A percentile compares a stretch with the other conserved stretches of the same genome.
phyloP scores from a whole-genome alignment of 2,888 invertebrate species.

The Leptinotarsa haldemani region DNA sequence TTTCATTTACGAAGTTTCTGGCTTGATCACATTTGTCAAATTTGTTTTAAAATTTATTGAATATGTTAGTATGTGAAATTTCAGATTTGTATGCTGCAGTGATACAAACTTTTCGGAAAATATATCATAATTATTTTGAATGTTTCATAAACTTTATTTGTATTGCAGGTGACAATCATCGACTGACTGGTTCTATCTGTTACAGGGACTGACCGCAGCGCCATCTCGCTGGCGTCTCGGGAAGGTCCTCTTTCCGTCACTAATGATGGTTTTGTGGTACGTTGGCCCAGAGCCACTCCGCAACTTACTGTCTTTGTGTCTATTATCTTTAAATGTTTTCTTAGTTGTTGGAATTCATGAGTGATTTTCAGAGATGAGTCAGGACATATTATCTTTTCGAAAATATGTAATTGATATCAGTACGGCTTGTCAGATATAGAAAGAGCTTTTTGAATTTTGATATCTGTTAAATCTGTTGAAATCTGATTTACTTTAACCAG shows the following conservation, averaged over 20 bases:
- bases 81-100: neutral
- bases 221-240: constrained; percentile 66
- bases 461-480: too few species aligned
- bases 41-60: too few species aligned
- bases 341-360: constrained; percentile 37
- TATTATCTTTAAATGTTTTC: constrained; percentile 31
- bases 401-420: neutral
- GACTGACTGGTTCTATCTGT: constrained; percentile 64
- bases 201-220: constrained; percentile 68
- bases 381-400: neutral
- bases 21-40: too few species aligned
- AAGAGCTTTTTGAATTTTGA: too few species aligned
- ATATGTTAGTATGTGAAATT: too few species aligned
- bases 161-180: constrained; percentile 43
- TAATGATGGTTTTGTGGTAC: constrained; percentile 67
- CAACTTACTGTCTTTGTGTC: constrained; percentile 54
- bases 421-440: too few species aligned
- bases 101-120: neutral
- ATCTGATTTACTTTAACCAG: too few species aligned
- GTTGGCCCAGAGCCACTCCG: constrained; percentile 60
- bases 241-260: constrained; percentile 64
- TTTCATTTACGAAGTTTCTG: too few species aligned
- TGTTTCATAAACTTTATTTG: constrained; percentile 17
- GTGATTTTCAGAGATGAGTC: neutral
- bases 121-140: neutral